Conservation (phyloP, 2,888 invertebrate genomes). For the Drepana falcataria region DNA sequence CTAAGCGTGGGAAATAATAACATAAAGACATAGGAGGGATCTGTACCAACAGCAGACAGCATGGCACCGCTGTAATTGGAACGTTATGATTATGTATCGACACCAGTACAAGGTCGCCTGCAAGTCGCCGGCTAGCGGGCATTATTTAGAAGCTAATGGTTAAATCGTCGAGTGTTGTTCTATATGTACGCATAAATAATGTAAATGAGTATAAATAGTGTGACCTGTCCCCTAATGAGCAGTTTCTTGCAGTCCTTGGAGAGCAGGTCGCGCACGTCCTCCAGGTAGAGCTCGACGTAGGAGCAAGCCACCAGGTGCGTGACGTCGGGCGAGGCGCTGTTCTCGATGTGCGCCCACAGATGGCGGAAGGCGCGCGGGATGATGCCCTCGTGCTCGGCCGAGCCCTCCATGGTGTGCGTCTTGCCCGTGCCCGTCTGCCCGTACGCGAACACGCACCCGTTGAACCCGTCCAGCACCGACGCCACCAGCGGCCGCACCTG, state of each 20-base stretch:
- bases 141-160: too few relatives aligned
- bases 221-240: conserved; percentile 75
- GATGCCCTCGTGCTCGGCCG: conserved; percentile 85
- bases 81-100: neutral
- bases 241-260: conserved; percentile 88
- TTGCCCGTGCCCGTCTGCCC: conserved; percentile 99
- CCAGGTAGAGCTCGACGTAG: conserved; percentile 98
- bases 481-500: conserved; percentile 93
- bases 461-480: conserved; percentile 97
- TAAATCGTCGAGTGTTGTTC: neutral
- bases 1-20: too few relatives aligned
- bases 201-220: too few relatives aligned
- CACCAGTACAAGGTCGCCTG: too few relatives aligned
- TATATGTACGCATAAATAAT: too few relatives aligned
- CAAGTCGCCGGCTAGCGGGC: too few relatives aligned
- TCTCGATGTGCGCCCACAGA: conserved; percentile 95
- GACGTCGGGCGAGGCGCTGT: conserved; percentile 89
- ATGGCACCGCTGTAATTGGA: neutral
- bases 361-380: conserved; percentile 98
- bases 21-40: neutral
- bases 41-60: neutral
- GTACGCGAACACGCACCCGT: conserved; percentile 99
- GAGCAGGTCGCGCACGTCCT: conserved; percentile 86
- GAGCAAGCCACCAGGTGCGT: conserved; percentile 98
- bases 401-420: conserved; percentile 87